Evolutionary conservation across 2,888 invertebrate genomes (phyloP), one percentile per base, ranked within the genome.

Genomic region (Rhagium mordax): DNA sequence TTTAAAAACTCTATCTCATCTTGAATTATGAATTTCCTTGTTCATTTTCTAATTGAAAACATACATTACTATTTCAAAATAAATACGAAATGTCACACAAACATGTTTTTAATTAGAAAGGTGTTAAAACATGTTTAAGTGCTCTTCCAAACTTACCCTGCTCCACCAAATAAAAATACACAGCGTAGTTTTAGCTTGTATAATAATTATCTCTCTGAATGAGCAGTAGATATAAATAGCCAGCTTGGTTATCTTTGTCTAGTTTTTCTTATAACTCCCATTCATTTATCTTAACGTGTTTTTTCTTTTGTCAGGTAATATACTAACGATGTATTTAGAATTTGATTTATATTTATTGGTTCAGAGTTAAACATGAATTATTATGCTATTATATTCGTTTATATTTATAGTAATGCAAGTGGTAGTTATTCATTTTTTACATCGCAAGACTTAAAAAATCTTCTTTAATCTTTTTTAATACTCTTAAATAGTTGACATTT

Each of bases 291-390:
- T 47, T 29, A 18, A 59, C 10, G 21, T n/a, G 13, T 61, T 47
- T 48, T 61, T 47, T 15, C 7, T 13, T 47, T 61, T 20, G 20
- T 20, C 61, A 41, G 20, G 47, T 16, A 41, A 16, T 47, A 61
- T 41, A 21, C 16, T 61, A 18, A 47, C 6, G 15, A 47, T 20
- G 21, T 47, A 59, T 59, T 20, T 47, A 47, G 41, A 47, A 13
- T 60, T 60, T 47, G 61, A 61, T 61, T 47, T 61, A 61, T 20
- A 15, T 20, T 59, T 29, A 61, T 47, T 47, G 47, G 16, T 47
- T 10, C 10, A 0, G 7, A 20, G 60, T 60, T 60, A 7, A 20
- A 47, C 61, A n/a, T 61, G 61, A 41, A 15, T 18, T 61, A 61
- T 61, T 8, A 16, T 20, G 51, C 51, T 3, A 51, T 20, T 51